Base-by-base conservation (phyloP, 2,888 invertebrate genomes). In the Apamea epomidion region DNA sequence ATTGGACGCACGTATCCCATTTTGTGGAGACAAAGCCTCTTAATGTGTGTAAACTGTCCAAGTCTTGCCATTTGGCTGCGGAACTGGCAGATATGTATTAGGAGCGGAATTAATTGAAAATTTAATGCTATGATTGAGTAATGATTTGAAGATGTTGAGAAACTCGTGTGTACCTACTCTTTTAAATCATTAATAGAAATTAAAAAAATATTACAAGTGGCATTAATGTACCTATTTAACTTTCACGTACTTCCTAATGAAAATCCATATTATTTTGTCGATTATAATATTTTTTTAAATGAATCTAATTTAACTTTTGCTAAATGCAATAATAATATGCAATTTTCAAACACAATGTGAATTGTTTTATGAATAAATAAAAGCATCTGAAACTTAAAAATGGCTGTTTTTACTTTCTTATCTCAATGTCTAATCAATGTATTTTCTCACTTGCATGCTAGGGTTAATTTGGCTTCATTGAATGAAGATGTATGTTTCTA, bases 41-140 rank as follows among this genome's bases (percentile, higher is more conserved):
- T 94, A 95, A 95, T 94, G 95, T 92, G 93, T 91, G 92, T 91
- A 92, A 95, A 95, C 94, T 95, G 94, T 94, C 94, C 93, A 95
- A 96, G 94, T 95, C 93, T 84, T 88, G 90, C 94, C 94, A 93
- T 95, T 95, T 91, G 90, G 92, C 89, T 90, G 91, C 92, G 90
- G 89, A 90, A 92, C 91, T 90, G 48, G 65, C 42, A 79, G 54
- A 82, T 21, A 84, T 32, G 65, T 86, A 69, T 78, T 80, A 77
- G 71, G 45, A 80, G 68, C n/a, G 48, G 45, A 73, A 79, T 79
- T 42, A 82, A 78, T 78, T 81, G 75, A 86, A 81, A 81, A 74
- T 67, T 62, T 72, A 70, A 54, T 70, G 65, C 60, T 48, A 60
- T 64, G 67, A 78, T 70, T 78, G 62, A 74, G 67, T 77, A 60